Base-by-base conservation (phyloP, 2,797 vertebrate genomes). In the Girardinus metallicus region DNA sequence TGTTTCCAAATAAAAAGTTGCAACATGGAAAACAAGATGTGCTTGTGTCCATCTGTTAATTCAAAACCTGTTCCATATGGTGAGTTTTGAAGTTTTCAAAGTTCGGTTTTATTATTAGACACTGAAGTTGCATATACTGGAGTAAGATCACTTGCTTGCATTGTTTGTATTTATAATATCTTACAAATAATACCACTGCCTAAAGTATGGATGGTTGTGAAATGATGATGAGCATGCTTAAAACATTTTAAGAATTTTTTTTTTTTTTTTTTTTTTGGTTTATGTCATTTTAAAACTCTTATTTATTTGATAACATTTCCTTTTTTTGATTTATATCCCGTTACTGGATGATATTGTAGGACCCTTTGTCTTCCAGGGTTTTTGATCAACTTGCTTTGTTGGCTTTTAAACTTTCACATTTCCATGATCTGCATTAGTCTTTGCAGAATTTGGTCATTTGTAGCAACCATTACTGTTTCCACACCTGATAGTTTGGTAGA, bases 1-100 rank as follows among this genome's bases (percentile, higher is more conserved):
- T 83, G 76, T 90, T 90, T 90, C 64, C 86, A 84, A 95, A 93
- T 94, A 93, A 93, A 82, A 66, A 88, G 82, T 78, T 86, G 62
- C 47, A 80, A 66, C 43, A 80, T 88, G 79, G 68, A 83, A 87
- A 86, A 83, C 43, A 72, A 70, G 73, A 53, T 68, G 9, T 2
- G 49, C 66, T 84, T 84, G 55, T 0, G 11, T 70, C 34, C 1
- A 8, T 86, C 2, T 82, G 12, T 89, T 5, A 76, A 39, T 55
- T n/a, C 3, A n/a, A 16, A 2, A 49, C 18, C 34, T 76, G 39
- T 71, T 51, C 76, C 15, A 79, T 77, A 16, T 41, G 49, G 16
- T 21, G 36, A 68, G 36, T 68, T 68, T 68, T 26, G 10, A 23
- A 11, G 36, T 68, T 39, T 68, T 68, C 64, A 41, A 11, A 13